Percentiles rank a stretch among this genome's conserved stretches.
Evolutionary conservation across 2,888 invertebrate genomes (phyloP).

Genomic region (Dasypolia templi): DNA sequence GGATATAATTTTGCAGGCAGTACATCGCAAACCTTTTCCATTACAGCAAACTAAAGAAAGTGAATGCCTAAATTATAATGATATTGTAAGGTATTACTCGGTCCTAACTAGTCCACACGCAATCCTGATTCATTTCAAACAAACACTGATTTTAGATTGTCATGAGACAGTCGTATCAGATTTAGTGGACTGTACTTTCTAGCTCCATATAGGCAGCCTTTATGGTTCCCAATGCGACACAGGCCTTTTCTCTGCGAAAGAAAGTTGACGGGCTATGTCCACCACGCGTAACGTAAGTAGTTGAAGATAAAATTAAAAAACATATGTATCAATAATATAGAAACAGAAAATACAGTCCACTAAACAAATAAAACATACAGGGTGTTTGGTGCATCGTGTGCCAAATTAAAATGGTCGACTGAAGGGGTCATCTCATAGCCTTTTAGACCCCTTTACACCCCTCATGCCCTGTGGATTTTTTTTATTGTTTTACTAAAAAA

Average conservation of each 20-base stretch:
- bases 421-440: too few species aligned
- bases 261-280: too few species aligned
- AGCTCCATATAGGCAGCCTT: too few species aligned
- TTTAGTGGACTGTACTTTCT: slow-evolving; percentile 42
- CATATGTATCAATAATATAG: not conserved
- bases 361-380: slow-evolving; percentile 6
- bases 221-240: not conserved
- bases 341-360: slow-evolving; percentile 35
- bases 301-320: not conserved
- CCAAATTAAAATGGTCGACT: too few species aligned
- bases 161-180: slow-evolving; percentile 2
- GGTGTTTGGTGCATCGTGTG: too few species aligned
- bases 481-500: too few species aligned
- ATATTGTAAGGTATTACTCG: slow-evolving; percentile 68
- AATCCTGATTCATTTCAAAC: slow-evolving; percentile 32
- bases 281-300: too few species aligned
- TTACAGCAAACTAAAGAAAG: slow-evolving; percentile 67
- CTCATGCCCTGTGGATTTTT: too few species aligned
- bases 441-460: too few species aligned
- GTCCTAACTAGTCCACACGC: slow-evolving; percentile 57
- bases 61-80: slow-evolving; percentile 69
- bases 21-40: slow-evolving; percentile 56
- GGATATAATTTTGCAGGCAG: slow-evolving; percentile 32
- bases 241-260: not conserved
- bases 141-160: slow-evolving; percentile 32